Base-by-base conservation (phyloP, 2,113 vertebrate genomes). In the Oryzias curvinotus region DNA sequence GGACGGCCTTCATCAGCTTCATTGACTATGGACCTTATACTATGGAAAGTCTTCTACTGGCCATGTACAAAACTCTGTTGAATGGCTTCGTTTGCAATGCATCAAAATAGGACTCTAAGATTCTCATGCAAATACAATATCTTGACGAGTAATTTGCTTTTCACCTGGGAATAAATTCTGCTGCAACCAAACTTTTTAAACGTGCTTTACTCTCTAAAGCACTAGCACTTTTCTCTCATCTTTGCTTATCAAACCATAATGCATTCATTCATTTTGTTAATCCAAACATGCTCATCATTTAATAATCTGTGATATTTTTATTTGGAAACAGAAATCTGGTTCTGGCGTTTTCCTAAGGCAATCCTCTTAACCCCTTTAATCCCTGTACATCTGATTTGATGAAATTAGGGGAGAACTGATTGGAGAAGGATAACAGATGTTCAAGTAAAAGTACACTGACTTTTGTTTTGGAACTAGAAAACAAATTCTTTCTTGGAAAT, bases 1-100 rank as follows among this genome's bases (percentile, higher is more conserved):
- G 82, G 75, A 80, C 52, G 55, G 60, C 68, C 62, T 71, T 46
- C 71, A 43, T 18, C 21, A 66, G 77, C 59, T 59, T 62, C 58
- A 56, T 60, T 48, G 19, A 26, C 51, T 41, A 23, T 45, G 49
- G 23, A 49, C 25, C 41, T 28, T 5, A n/a, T n/a, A 47, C 36
- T 36, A 36, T 12, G 36, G 8, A 36, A 36, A 12, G 21, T 14
- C 19, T n/a, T 4, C 5, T 15, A 44, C 36, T 44, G 25, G 17
- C 15, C 1, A 12, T 14, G 30, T 16, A 28, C 44, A 47, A 16
- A 16, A 47, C 58, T 6, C 4, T 14, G 30, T 21, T 7, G 23
- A 52, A 42, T 6, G 14, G 48, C 62, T 36, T 36, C 12, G 36
- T 36, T 36, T 3, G 36, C 12, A 12, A 10, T 36, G 10, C 36